Base-by-base conservation (phyloP, 2,888 invertebrate genomes). In the Abrostola tripartita region DNA sequence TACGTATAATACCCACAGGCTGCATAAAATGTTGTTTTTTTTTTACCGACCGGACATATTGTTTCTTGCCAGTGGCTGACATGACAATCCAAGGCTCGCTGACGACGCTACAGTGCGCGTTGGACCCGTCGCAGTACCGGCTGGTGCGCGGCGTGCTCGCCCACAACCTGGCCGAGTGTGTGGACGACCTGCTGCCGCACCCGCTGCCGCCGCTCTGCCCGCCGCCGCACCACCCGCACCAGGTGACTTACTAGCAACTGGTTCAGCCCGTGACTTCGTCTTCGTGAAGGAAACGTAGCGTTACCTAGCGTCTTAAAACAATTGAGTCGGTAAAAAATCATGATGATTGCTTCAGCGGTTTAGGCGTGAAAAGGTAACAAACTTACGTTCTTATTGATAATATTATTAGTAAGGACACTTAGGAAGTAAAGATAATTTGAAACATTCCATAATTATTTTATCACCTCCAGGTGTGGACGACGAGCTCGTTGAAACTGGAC, bases 141-240 rank as follows among this genome's bases (percentile, higher is more conserved):
- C 93, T 99, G 49, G 96, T 99, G 58, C 96, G 98, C 67, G 99
- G 98, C 14, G 95, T 99, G 65, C 94, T 99, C 7, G 96, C 97
- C 2, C 97, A 98, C 91, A 99, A 99, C 93, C 96, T 99, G 71
- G 98, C 98, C 0, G 99, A 99, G 90, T 95, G 96, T 78, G 95
- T 85, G 67, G 81, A 79, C 71, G 91, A 89, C 78, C 83, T 88
- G 76, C 81, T 82, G 78, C 85, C 76, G 52, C 37, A 50, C 37
- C 58, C 36, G 47, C 61, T 9, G 12, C 63, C 41, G 14, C 64
- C 63, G 5, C 36, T 14, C 60, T 64, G 53, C 68, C 61, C 50
- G 24, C 24, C 24, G 24, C 24, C 24, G 73, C 72, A 52, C 54
- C 59, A 50, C 24, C 75, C 55, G 44, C 55, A 52, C 37, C 54